Evolutionary conservation across 2,797 vertebrate species (phyloP), one percentile per base, ranked within the genome.

Genomic region (Percopsis omiscomaycus): DNA sequence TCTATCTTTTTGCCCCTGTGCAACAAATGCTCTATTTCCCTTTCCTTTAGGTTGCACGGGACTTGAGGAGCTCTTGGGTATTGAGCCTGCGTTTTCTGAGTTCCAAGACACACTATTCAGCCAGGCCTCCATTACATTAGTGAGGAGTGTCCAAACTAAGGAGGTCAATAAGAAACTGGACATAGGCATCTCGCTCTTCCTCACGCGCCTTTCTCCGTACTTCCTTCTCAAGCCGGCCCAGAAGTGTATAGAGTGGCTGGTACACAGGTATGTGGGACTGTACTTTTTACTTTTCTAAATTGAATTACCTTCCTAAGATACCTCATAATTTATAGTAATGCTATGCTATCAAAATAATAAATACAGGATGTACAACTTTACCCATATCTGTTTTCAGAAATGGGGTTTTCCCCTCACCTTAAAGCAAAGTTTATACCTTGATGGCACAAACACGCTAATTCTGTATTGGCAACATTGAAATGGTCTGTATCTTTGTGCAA

Each of bases 181-280:
- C 74, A 90, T 89, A 48, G 90, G 86, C 75, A 94, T 99, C 80
- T 90, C 94, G 0, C 86, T 93, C 47, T 99, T 99, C 78, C 94
- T 99, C 54, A 84, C 92, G 50, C 95, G 95, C 29, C 79, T 98
- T 22, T 96, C 94, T 1, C 97, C 98, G 0, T 99, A 98, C 83
- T 98, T 99, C 79, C 92, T 99, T 81, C 93, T 99, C 47, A 96
- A 94, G 29, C 97, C 98, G 3, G 95, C 96, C 0, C 95, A 98
- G 82, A 99, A 99, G 84, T 99, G 97, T 86, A 90, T 99, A 6
- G 97, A 99, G 73, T 99, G 98, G 98, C 92, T 99, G 28, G 89
- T 99, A 78, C 94, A 96, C 84, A 96, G 97, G 97, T 99, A 91
- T 0, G 68, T 29, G n/a, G 14, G 3, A 0, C 47, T 64, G 54